Evolutionary conservation across 2,888 invertebrate genomes (phyloP).

Genomic region (Pristionchus arcanus): DNA sequence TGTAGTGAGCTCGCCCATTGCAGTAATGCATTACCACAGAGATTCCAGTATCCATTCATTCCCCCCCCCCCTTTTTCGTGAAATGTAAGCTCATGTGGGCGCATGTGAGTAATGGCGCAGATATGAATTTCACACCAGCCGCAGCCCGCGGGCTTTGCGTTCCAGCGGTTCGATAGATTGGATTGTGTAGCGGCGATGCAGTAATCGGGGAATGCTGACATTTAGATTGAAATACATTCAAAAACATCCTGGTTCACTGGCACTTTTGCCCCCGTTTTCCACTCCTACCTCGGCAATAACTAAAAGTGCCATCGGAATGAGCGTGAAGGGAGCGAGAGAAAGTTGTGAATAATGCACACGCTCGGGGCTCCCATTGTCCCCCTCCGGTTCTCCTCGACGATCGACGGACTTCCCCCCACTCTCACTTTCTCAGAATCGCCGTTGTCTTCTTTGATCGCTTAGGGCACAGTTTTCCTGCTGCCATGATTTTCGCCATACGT

Average conservation of each 20-base stretch:
- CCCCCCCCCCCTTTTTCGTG: background rate
- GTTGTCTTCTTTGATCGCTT: background rate
- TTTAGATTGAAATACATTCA: background rate
- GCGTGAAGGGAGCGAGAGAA: background rate
- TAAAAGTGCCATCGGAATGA: background rate
- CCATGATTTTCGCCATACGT: background rate
- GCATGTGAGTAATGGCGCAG: background rate
- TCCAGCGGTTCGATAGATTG: background rate
- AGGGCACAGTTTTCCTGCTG: background rate
- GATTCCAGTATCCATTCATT: background rate
- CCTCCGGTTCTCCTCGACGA: background rate
- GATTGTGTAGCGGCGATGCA: background rate
- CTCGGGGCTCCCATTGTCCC: conserved; percentile 17
- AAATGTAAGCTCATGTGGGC: background rate
- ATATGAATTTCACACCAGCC: conserved; percentile 19
- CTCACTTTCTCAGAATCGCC: background rate
- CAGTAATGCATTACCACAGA: background rate
- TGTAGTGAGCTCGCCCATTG: background rate
- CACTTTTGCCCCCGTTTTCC: background rate
- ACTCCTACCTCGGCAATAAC: background rate
- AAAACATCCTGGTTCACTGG: background rate
- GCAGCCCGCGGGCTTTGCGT: background rate
- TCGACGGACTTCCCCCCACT: background rate
- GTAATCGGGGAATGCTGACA: background rate
- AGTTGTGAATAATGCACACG: conserved; percentile 26